Conservation (phyloP, 2,797 vertebrate species). For the Prunella strophiata region DNA sequence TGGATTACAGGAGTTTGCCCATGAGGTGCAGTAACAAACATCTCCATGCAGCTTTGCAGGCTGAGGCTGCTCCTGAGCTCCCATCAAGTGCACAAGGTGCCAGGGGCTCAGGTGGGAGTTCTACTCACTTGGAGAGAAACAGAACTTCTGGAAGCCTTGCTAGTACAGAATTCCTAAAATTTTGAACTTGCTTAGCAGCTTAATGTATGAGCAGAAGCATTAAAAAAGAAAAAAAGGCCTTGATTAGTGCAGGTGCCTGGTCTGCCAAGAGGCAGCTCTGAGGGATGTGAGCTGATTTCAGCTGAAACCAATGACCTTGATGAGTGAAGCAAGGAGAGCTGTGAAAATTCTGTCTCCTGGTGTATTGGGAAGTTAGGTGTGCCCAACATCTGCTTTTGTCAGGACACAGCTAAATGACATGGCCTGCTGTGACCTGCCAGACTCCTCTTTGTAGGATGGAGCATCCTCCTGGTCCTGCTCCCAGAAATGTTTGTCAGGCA, state of each 20-base stretch:
- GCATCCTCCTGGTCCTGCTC: neutral
- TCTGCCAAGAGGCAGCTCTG: neutral
- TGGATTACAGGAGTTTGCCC: neutral
- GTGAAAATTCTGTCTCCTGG: neutral
- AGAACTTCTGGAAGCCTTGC: neutral
- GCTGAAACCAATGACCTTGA: constrained; percentile 19
- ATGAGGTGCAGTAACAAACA: no score
- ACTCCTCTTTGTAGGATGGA: neutral
- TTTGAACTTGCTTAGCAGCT: neutral
- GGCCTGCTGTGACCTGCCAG: neutral
- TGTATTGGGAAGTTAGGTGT: neutral
- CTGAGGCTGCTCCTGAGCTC: rapidly evolving
- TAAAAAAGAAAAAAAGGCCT: neutral
- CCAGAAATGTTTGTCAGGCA: neutral
- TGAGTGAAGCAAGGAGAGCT: constrained; percentile 1
- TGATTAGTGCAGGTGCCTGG: neutral
- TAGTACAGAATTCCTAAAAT: neutral
- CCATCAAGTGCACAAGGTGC: rapidly evolving
- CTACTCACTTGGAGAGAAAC: neutral
- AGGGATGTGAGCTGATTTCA: neutral
- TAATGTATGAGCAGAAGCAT: neutral
- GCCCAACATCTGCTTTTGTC: neutral
- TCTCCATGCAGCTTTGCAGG: neutral
- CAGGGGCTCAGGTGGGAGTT: neutral
- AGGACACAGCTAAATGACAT: neutral